Percentiles rank a stretch among this genome's conserved stretches.
Conservation (phyloP, 1,140 invertebrate species). For the Polyergus mexicanus region DNA sequence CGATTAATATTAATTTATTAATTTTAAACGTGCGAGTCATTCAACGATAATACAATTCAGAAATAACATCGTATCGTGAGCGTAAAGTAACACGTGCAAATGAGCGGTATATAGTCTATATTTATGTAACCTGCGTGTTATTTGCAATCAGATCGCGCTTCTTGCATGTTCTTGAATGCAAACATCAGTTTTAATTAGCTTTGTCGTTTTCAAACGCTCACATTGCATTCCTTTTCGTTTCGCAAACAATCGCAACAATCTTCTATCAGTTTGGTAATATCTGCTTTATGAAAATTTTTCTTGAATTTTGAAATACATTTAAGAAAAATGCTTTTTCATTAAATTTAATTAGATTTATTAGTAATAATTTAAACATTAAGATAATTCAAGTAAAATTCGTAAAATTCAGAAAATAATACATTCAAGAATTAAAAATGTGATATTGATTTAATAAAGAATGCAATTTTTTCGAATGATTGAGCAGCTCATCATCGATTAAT, state of each 20-base stretch:
- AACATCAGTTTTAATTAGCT: constrained; percentile 45
- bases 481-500: background rate
- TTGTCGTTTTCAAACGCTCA: constrained; percentile 15
- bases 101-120: constrained; percentile 22
- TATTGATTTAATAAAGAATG: background rate
- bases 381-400: background rate
- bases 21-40: background rate
- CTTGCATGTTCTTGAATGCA: constrained; percentile 27
- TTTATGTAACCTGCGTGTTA: constrained; percentile 37
- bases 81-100: constrained; percentile 22
- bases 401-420: background rate
- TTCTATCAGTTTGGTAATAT: background rate
- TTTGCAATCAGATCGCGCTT: constrained; percentile 38
- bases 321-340: background rate
- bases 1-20: constrained; percentile 6
- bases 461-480: background rate
- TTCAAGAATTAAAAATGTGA: background rate
- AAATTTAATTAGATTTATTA: constrained; percentile 17
- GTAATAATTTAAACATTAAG: background rate
- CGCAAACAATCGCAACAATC: background rate
- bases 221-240: constrained; percentile 2
- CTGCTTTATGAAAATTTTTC: background rate
- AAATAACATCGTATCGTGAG: constrained; percentile 38
- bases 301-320: background rate
- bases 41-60: constrained; percentile 18